Conservation (phyloP, 2,888 invertebrate species). For the Pimpla rufipes region DNA sequence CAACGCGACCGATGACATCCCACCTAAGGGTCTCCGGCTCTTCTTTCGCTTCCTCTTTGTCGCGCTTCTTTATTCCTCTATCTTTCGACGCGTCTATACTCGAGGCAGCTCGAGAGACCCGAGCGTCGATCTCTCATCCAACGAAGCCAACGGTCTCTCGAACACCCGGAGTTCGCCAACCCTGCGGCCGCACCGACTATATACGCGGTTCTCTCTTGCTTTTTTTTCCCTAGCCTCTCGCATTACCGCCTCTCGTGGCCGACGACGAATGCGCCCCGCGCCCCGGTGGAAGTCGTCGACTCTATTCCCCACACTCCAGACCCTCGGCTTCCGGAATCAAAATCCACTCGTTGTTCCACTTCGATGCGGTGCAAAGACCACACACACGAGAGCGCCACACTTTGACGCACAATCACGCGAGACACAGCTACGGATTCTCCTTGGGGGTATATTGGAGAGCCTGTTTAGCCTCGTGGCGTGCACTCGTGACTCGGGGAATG, state of each 20-base stretch:
- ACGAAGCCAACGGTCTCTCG: constrained; percentile 40
- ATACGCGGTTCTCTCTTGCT: background rate
- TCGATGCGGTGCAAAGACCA: too few relatives aligned
- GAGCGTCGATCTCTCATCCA: constrained; percentile 36
- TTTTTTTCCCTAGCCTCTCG: constrained; percentile 30
- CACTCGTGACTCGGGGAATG: constrained; percentile 46
- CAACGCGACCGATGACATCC: constrained; percentile 76
- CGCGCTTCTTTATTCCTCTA: constrained; percentile 28
- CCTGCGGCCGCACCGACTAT: constrained; percentile 8
- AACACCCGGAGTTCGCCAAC: constrained; percentile 47
- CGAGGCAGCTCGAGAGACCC: constrained; percentile 42
- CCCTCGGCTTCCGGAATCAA: constrained; percentile 34
- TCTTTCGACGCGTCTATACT: constrained; percentile 23
- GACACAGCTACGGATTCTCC: background rate
- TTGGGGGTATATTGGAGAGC: constrained; percentile 4
- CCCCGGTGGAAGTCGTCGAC: constrained; percentile 17
- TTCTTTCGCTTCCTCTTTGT: constrained; percentile 41
- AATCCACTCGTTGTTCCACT: constrained; percentile 18
- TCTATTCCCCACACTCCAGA: constrained; percentile 17
- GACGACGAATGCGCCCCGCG: constrained; percentile 32
- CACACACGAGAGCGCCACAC: background rate
- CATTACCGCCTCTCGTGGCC: constrained; percentile 22
- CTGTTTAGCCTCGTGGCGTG: background rate
- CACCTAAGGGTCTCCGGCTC: constrained; percentile 57
- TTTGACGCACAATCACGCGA: constrained; percentile 21